A percentile compares a stretch with the other conserved stretches of the same genome.
These are phyloP conservation scores for Oscheius sp. DNA, from an alignment of 2,888 invertebrate species.

Conservation along the genomic window DNA sequence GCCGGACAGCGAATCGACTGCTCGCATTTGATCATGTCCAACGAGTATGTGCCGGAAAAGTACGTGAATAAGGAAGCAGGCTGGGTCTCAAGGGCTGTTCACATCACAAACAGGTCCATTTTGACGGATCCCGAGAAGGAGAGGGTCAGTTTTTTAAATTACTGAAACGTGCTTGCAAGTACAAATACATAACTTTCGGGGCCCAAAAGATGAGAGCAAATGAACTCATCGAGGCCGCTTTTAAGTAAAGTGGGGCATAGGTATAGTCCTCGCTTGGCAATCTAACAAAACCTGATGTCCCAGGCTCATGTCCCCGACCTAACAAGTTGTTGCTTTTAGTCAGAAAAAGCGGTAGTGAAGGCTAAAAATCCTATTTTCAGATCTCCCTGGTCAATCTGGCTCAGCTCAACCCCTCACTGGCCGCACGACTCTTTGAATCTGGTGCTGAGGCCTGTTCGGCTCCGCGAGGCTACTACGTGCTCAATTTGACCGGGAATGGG, in stretches of 20 bases:
- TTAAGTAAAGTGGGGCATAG: too few relatives aligned
- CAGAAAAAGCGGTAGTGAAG: too few relatives aligned
- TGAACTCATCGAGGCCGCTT: too few relatives aligned
- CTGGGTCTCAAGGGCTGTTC: constrained; percentile 44
- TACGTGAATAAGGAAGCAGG: constrained; percentile 36
- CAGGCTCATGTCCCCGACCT: too few relatives aligned
- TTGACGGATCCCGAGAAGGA: constrained; percentile 48
- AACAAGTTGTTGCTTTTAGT: too few relatives aligned
- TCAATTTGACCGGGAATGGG: constrained; percentile 44
- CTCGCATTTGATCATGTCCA: constrained; percentile 52
- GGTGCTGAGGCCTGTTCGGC: constrained; percentile 56
- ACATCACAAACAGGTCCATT: constrained; percentile 52
- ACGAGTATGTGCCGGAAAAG: constrained; percentile 42
- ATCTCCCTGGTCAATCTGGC: constrained; percentile 54
- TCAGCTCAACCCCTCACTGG: constrained; percentile 32
- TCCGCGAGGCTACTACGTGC: constrained; percentile 54
- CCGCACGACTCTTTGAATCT: constrained; percentile 46
- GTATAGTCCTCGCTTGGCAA: too few relatives aligned
- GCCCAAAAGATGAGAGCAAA: too few relatives aligned
- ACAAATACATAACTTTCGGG: too few relatives aligned
- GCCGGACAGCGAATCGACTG: constrained; percentile 63
- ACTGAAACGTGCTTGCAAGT: background rate
- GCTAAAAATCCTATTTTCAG: constrained; percentile 29
- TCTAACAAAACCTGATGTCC: too few relatives aligned
- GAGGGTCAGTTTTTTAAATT: constrained; percentile 37